phyloP scores from a whole-genome alignment of 2,888 invertebrate genomes.

The Lepidochitona cinerea region DNA sequence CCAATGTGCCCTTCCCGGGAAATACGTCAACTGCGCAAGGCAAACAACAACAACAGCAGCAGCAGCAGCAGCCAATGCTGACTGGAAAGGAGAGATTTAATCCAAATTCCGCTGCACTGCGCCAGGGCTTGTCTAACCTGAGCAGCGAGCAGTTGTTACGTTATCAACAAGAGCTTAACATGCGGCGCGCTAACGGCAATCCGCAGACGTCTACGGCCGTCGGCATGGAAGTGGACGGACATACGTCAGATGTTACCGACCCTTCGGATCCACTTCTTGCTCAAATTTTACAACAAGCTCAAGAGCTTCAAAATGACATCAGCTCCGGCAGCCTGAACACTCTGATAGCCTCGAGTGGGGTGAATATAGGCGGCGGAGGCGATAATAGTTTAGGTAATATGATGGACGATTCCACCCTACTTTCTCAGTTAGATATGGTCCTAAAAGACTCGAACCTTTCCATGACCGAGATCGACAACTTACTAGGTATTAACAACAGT shows the following conservation, averaged over 20 bases:
- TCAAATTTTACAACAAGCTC: constrained; percentile 87
- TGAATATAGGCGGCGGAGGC: background rate
- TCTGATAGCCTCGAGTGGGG: background rate
- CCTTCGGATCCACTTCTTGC: constrained; percentile 76
- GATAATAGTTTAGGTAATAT: constrained; percentile 14
- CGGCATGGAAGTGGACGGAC: constrained; percentile 38
- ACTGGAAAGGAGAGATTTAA: constrained; percentile 12
- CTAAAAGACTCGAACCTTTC: constrained; percentile 44
- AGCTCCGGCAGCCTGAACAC: constrained; percentile 27
- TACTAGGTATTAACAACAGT: constrained; percentile 36
- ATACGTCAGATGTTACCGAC: constrained; percentile 27
- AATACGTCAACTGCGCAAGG: constrained; percentile 34
- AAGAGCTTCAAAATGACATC: constrained; percentile 76
- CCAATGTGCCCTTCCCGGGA: constrained; percentile 44
- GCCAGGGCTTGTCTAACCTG: background rate
- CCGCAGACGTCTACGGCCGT: background rate
- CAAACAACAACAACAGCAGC: background rate
- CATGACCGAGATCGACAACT: constrained; percentile 44
- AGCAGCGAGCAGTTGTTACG: constrained; percentile 30
- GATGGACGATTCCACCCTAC: constrained; percentile 43
- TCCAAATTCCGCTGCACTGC: background rate
- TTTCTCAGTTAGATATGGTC: constrained; percentile 57
- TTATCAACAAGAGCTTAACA: background rate
- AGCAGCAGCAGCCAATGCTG: background rate
- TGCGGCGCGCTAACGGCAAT: background rate